Evolutionary conservation across 1,140 invertebrate species (phyloP), one percentile per base, ranked within the genome.

Genomic region (Drusus annulatus): DNA sequence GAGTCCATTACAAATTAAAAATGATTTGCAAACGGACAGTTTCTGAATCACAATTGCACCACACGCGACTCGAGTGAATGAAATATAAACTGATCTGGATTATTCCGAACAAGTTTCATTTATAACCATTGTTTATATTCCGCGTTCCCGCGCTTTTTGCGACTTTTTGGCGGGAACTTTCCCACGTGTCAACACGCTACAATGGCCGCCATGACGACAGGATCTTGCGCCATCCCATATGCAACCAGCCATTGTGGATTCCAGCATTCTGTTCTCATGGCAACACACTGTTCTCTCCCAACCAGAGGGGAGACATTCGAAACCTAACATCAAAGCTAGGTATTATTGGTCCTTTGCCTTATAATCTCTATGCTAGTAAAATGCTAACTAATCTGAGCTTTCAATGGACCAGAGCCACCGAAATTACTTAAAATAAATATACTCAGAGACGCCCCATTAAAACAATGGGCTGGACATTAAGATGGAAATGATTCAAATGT

Each of bases 111-210:
- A 87, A 87, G 36, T 45, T 45, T 13, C 8, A 45, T 45, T 45
- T 45, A 8, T 88, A 87, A 84, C 86, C 86, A 87, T 86, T 86
- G 86, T 88, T 88, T 87, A 85, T 85, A 65, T 82, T 84, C 83
- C 77, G 84, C 79, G 81, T 89, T 89, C 88, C 87, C 88, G 87
- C 87, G 88, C 86, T 88, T 89, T 89, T 88, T 88, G 86, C 85
- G 84, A 81, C 69, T 83, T 85, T 87, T 86, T 85, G 88, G 88
- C 88, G 88, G 88, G 88, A 89, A 89, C 84, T 85, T 88, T 89
- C 88, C 84, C 88, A 89, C 88, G 87, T 88, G 86, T 85, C 85
- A 84, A 85, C 86, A 85, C 84, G 54, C 81, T 80, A 80, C 86
- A 87, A 86, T 87, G 86, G 78, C 52, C 56, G 68, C 78, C 56